Evolutionary conservation across 2,888 invertebrate genomes (phyloP), one percentile per base, ranked within the genome.

Genomic region (Scelioninae gen. 2): DNA sequence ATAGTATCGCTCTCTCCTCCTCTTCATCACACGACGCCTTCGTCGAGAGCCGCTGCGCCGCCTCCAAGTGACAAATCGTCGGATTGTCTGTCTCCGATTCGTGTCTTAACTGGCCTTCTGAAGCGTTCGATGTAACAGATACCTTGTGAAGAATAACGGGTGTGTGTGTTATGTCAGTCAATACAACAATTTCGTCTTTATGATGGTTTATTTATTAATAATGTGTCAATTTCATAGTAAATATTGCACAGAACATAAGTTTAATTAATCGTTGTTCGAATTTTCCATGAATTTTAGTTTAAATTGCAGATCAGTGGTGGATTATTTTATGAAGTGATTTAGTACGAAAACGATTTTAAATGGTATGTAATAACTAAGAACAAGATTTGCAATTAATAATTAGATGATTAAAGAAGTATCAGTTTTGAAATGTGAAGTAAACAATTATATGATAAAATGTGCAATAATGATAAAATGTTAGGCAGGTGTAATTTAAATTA

Each of bases 1-100:
- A 77, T 13, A 71, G 19, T 55, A 84, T 84, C 55, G 81, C 79
- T 64, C 78, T 80, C 63, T 86, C 86, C 45, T 84, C 84, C 7
- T 78, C 78, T 9, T 84, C 83, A 9, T 79, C 80, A 2, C 75
- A 48, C 22, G 76, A 72, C 25, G 78, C 81, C 31, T 78, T 81
- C 3, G 58, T 63, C 3, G 81, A 74, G 41, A 81, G 74, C 4
- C 80, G 71, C 41, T 77, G 76, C 7, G 78, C 77, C 2, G 79
- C 79, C 41, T 80, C 81, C 22, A 75, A 45, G 48, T 83, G 81
- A 4, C 80, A 78, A 7, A 72, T 71, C 15, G 73, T 68, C 16
- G 31, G 22, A 18, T 82, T 78, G 13, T 85, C 85, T 4, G 75
- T 73, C n/a, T 84, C 81, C 18, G 76, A 18, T 11, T 81, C 80